Evolutionary conservation across 2,888 invertebrate genomes (phyloP), one percentile per base, ranked within the genome.

Genomic region (Meganola albula): DNA sequence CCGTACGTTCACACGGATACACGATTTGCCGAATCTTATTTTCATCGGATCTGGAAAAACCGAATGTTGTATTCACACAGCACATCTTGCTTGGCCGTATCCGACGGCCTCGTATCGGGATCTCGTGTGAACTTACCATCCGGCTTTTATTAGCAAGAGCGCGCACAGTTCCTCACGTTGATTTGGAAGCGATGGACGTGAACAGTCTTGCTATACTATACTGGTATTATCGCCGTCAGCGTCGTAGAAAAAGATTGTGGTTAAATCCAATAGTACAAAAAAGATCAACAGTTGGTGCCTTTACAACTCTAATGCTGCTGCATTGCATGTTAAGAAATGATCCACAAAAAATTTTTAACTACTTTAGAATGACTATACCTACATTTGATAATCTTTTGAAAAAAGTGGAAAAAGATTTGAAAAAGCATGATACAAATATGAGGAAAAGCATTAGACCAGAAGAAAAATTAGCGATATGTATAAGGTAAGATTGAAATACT

Each of bases 31-130:
- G n/a, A 16, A 6, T 16, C 6, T 6, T 5, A 6, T 16, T 16
- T 16, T 16, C 4, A 4, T 6, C 16, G 16, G 16, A 5, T 6
- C 16, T 6, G 16, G 4, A 16, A 16, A 16, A 16, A 4, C 6
- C 4, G 16, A 16, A 4, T 16, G 16, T 6, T 6, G 16, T 16
- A 6, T 16, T 16, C 4, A 16, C 6, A 16, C 16, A 6, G 16
- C 16, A 16, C 38, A 38, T 37, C 27, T 37, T 37, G 31, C 37
- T 4, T 37, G 10, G 45, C 40, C 45, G 45, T 40, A 43, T 43
- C 42, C 38, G 38, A 12, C 27, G 20, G 31, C 31, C 30, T 31
- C 31, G 36, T 36, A 38, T 36, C 38, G 37, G 25, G 39, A 44
- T 37, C 34, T 27, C 40, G 39, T 44, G 40, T 40, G 16, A 16